Base-by-base conservation (phyloP, 2,888 invertebrate genomes). In the Cylloceria caligata region DNA sequence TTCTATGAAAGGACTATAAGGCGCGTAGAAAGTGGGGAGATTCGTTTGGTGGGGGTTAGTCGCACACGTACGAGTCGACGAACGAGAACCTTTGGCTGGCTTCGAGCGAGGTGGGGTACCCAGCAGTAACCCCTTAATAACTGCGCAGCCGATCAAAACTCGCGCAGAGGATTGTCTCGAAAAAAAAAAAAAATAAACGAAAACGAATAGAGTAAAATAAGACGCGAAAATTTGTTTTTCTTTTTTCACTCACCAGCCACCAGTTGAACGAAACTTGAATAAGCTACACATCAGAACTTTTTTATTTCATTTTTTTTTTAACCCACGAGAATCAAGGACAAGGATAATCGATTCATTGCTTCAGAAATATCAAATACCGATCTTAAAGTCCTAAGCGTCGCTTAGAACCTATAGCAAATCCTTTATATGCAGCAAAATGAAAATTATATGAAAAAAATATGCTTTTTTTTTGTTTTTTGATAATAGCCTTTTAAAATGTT, bases 1-100 rank as follows among this genome's bases (percentile, higher is more conserved):
- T 90, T 89, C 91, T 90, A 90, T 89, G 90, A 91, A 90, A 89
- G 87, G 88, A 87, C 86, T 87, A 88, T 85, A 88, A 89, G 88
- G 86, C 85, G 80, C 49, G 64, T 64, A 27, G 69, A 75, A 85
- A 87, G 89, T 86, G 87, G 88, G 87, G 88, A 64, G 72, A 67
- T 62, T 79, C 73, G 81, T 47, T 52, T 82, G 88, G 83, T 85
- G 86, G 88, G 86, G 82, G 83, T 83, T 45, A 55, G 52, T 42
- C 76, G 68, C 82, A 74, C 73, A 80, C 81, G 72, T 81, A 76
- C 81, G 72, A 67, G 67, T 83, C 75, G 75, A 78, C 78, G 80
- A 81, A 79, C 80, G 80, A 71, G 80, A 76, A 76, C 82, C 67
- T 80, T 74, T 85, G 84, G 84, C 85, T 82, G 85, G 36, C 65